phyloP scores from a whole-genome alignment of 2,113 vertebrate species.

The Grus americana region DNA sequence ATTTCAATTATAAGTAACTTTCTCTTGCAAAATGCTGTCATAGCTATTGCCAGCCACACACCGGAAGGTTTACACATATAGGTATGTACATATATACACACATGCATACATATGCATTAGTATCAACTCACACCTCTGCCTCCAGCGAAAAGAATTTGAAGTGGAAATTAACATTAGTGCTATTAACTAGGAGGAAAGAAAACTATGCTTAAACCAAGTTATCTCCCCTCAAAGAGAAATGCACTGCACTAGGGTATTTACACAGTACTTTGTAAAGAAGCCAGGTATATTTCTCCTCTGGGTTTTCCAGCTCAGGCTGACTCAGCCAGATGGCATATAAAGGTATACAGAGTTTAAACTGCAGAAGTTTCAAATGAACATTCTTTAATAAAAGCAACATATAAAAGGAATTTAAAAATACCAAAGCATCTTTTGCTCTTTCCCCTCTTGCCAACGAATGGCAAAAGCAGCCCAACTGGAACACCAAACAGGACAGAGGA shows the following conservation, averaged over 20 bases:
- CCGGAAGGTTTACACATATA: not conserved
- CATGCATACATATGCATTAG: not conserved
- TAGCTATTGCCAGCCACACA: not conserved
- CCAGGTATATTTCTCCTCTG: slow-evolving; percentile 54
- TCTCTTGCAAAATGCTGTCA: not conserved
- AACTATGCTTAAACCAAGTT: not conserved
- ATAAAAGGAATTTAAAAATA: slow-evolving; percentile 31
- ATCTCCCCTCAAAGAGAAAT: slow-evolving; percentile 2
- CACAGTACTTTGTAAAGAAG: slow-evolving; percentile 27
- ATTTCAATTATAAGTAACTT: not conserved
- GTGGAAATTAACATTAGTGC: not conserved
- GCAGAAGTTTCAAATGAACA: slow-evolving; percentile 26
- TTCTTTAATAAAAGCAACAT: slow-evolving; percentile 50
- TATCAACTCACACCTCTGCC: not conserved
- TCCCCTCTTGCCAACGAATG: not conserved
- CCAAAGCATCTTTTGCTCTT: not conserved
- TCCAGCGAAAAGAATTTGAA: not conserved
- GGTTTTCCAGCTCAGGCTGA: slow-evolving; percentile 70
- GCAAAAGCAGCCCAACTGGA: not conserved
- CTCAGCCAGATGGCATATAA: slow-evolving; percentile 68
- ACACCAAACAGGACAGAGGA: not conserved
- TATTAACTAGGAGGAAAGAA: not conserved
- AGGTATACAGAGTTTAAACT: slow-evolving; percentile 19
- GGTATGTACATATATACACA: not conserved
- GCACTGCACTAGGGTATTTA: not conserved